Evolutionary conservation across 2,113 vertebrate species (phyloP), one percentile per base, ranked within the genome.

Genomic region (Chroicocephalus ridibundus): DNA sequence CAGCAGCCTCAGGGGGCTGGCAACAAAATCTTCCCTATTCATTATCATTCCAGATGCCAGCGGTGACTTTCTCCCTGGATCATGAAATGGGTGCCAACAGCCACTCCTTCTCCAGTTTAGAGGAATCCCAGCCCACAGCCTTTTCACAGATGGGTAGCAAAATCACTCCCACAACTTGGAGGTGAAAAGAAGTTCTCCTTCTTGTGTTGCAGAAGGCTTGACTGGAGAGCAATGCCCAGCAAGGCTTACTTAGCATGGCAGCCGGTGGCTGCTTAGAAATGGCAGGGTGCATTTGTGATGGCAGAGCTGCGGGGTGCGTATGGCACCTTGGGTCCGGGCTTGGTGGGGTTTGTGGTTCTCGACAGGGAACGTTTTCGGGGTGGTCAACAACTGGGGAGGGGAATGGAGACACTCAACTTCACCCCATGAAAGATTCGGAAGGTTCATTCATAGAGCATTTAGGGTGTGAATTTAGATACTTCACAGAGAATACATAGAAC

Each of bases 271-370:
- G 40, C 20, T 61, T 4, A 15, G 18, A 57, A 74, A 19, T 9
- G 0, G 0, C 2, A 1, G 49, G 20, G 36, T 44, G 5, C 34
- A 49, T 40, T 11, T 17, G 44, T 25, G 47, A 7, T 2, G 32
- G 32, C 6, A 20, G 5, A 22, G 5, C 4, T 32, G n/a, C 21
- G 36, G 65, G 29, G 49, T 24, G 22, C 64, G 1, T 5, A 0
- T 15, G 13, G 38, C 20, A 38, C 51, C 18, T 15, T 6, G 58
- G 55, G 27, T 11, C 38, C 40, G 3, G 40, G 17, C 21, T 47
- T 26, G 19, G 12, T 1, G 10, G 51, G 24, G 55, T 71, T 75
- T 46, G 57, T 20, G 25, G 15, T 3, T 78, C 44, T 34, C 4
- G 1, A 12, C 26, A 57, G n/a, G 26, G 20, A 75, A 44, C 7